Percentiles rank a stretch among this genome's conserved stretches.
phyloP scores from a whole-genome alignment of 92 coral and sea anemone species.

The Epizoanthus illoricatus region DNA sequence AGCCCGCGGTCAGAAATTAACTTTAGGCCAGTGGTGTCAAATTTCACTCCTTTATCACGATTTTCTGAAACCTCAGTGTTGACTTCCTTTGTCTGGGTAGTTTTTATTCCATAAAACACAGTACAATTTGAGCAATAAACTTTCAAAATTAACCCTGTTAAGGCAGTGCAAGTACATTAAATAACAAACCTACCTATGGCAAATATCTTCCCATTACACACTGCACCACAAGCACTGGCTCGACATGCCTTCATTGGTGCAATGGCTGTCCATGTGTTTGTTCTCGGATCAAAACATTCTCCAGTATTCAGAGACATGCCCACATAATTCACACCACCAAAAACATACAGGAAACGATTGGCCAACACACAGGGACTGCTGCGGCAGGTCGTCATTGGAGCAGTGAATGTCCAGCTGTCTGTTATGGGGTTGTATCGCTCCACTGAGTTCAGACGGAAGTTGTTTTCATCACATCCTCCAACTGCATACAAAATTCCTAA shows the following conservation, averaged over 20 bases:
- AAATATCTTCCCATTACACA: slow-evolving; percentile 89
- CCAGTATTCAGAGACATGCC: slow-evolving; percentile 95
- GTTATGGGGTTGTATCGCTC: slow-evolving; percentile 87
- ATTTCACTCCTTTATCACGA: too few relatives aligned
- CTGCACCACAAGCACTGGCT: slow-evolving; percentile 99
- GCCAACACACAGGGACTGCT: slow-evolving; percentile 98
- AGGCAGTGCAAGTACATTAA: too few relatives aligned
- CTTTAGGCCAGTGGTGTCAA: too few relatives aligned
- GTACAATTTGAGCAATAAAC: too few relatives aligned
- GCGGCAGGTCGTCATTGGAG: slow-evolving; percentile 98
- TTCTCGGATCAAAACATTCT: slow-evolving; percentile 84
- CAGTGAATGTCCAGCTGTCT: slow-evolving; percentile 87
- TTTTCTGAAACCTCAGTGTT: too few relatives aligned
- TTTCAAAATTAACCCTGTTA: too few relatives aligned
- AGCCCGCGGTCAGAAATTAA: too few relatives aligned
- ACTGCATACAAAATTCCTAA: slow-evolving; percentile 96
- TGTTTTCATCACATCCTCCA: slow-evolving; percentile 98
- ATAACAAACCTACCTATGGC: slow-evolving; percentile 78
- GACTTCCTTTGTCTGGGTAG: too few relatives aligned
- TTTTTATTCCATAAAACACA: too few relatives aligned
- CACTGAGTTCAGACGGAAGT: slow-evolving; percentile 90
- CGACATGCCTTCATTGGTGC: slow-evolving; percentile 82
- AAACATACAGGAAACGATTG: slow-evolving; percentile 68
- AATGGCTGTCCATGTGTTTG: slow-evolving; percentile 84
- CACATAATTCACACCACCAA: slow-evolving; percentile 96